A percentile compares a stretch with the other conserved stretches of the same genome.
Evolutionary conservation across 2,797 vertebrate species (phyloP).

Genomic region (Zenarchopterus dispar): DNA sequence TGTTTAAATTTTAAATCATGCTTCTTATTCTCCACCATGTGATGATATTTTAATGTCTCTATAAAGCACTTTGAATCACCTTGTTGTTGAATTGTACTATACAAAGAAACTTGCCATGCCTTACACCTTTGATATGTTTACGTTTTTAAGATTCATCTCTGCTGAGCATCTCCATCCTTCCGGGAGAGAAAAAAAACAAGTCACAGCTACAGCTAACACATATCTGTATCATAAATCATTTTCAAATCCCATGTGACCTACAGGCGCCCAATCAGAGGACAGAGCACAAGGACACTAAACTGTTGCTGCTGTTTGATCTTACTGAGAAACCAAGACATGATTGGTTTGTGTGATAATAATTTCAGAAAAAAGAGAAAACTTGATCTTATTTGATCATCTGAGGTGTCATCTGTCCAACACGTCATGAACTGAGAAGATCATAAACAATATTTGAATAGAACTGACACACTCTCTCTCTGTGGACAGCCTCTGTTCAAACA

Average conservation of each 20-base stretch:
- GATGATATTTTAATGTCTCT: too few species aligned
- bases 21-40: too few species aligned
- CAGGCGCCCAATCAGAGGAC: not conserved
- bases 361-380: not conserved
- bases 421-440: not conserved
- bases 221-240: not conserved
- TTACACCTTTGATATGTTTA: too few species aligned
- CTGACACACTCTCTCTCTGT: not conserved
- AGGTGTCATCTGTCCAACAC: not conserved
- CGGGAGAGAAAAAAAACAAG: too few species aligned
- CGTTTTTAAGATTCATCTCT: too few species aligned
- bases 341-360: not conserved
- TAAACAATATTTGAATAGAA: not conserved
- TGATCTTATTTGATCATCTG: not conserved
- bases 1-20: too few species aligned
- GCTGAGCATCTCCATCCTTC: too few species aligned
- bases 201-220: too few species aligned
- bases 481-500: conserved; percentile 47
- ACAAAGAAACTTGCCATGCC: too few species aligned
- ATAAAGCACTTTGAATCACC: too few species aligned
- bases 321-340: too few species aligned
- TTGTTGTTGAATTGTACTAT: too few species aligned
- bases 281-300: not conserved
- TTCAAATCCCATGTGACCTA: not conserved
- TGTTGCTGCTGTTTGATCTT: not conserved